A percentile compares a stretch with the other conserved stretches of the same genome.
Evolutionary conservation across 2,113 vertebrate genomes (phyloP).

Genomic region (Sturnira hondurensis): DNA sequence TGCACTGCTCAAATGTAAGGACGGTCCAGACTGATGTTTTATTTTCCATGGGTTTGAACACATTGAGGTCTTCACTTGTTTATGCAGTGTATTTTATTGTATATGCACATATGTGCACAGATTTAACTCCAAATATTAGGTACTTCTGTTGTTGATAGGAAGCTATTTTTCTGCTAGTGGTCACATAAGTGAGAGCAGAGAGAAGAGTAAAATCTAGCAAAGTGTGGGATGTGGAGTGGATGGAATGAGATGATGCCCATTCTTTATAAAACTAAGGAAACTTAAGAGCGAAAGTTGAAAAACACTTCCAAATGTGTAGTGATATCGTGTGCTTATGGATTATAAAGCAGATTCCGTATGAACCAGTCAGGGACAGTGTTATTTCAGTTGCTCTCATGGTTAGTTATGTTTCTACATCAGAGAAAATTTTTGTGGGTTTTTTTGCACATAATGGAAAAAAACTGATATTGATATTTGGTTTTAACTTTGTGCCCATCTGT

Average conservation of each 20-base stretch:
- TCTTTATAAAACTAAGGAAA: neutral
- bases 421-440: neutral
- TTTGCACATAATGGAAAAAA: neutral
- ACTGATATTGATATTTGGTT: neutral
- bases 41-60: neutral
- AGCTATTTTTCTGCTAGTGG: neutral
- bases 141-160: neutral
- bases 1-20: accelerated
- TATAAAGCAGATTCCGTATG: neutral
- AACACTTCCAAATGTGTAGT: neutral
- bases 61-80: neutral
- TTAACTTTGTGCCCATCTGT: neutral
- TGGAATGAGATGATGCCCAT: neutral
- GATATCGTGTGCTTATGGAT: neutral
- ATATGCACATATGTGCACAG: neutral
- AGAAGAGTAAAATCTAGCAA: neutral
- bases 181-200: neutral
- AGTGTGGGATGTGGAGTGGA: neutral
- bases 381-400: neutral
- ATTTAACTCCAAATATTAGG: neutral
- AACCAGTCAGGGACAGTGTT: neutral
- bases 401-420: neutral
- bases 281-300: neutral
- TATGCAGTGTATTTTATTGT: neutral
- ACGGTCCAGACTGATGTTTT: neutral